Evolutionary conservation across 2,113 vertebrate genomes (phyloP).

Genomic region (Pluvianellus socialis): DNA sequence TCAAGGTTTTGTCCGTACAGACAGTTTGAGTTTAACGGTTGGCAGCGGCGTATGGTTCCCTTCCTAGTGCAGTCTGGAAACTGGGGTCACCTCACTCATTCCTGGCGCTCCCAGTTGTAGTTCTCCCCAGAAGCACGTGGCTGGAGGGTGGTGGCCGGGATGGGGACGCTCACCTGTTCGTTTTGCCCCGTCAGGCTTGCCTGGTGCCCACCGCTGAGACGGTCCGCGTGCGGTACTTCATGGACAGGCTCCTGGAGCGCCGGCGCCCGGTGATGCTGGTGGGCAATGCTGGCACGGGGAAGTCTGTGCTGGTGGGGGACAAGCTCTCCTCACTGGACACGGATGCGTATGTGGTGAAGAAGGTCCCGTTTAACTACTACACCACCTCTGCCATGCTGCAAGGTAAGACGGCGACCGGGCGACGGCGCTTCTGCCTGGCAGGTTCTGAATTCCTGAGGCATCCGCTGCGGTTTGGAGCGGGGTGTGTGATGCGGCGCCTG

Average conservation of each 20-base stretch:
- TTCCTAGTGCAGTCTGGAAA: neutral
- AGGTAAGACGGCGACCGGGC: constrained; percentile 65
- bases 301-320: constrained; percentile 87
- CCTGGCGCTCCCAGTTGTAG: neutral
- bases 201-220: constrained; percentile 91
- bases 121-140: neutral
- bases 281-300: constrained; percentile 87
- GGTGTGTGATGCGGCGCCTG: too few species aligned
- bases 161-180: neutral
- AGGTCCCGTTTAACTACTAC: constrained; percentile 93
- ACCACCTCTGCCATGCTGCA: constrained; percentile 95
- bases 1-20: neutral
- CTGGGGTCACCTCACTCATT: neutral
- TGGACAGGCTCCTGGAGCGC: constrained; percentile 82
- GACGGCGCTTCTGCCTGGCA: neutral
- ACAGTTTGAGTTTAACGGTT: neutral
- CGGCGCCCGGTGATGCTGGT: constrained; percentile 88
- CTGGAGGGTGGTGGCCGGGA: neutral
- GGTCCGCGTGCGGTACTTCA: constrained; percentile 85
- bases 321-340: constrained; percentile 81
- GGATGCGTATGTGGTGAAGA: constrained; percentile 84
- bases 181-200: constrained; percentile 78
- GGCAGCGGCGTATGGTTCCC: rapidly evolving
- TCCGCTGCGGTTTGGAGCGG: rapidly evolving
- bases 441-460: rapidly evolving